Evolutionary conservation across 1,140 invertebrate species (phyloP).

Genomic region (Diachasma alloeum): DNA sequence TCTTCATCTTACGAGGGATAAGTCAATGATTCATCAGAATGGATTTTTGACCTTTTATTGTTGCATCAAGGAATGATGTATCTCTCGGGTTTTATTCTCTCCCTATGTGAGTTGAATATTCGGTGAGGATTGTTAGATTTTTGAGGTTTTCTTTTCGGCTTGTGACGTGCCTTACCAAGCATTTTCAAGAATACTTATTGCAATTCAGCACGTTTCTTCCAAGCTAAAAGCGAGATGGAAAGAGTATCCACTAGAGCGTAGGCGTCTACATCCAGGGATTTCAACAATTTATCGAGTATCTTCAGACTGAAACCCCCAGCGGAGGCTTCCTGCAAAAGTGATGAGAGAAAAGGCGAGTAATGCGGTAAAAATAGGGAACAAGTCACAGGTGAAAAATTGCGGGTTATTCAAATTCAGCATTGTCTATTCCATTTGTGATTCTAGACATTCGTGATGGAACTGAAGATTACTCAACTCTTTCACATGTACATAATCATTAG

Average conservation of each 20-base stretch:
- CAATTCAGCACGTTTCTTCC: slow-evolving; percentile 25
- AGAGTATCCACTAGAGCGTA: neutral
- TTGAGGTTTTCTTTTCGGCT: neutral
- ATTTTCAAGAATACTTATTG: slow-evolving; percentile 14
- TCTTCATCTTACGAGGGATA: too few species aligned
- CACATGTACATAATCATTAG: neutral
- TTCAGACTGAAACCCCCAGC: neutral
- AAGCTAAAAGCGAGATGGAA: slow-evolving; percentile 11
- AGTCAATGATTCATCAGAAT: too few species aligned
- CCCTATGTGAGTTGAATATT: neutral
- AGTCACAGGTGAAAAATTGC: neutral
- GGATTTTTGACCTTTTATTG: too few species aligned
- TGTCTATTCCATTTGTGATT: too few species aligned
- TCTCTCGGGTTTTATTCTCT: neutral
- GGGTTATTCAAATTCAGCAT: neutral
- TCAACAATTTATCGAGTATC: slow-evolving; percentile 27
- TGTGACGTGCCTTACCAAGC: slow-evolving; percentile 11
- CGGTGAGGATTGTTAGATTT: neutral
- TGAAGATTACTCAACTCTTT: neutral
- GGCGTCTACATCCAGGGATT: slow-evolving; percentile 14
- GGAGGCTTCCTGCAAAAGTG: neutral
- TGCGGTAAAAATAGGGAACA: neutral
- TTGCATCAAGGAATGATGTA: too few species aligned
- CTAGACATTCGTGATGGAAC: neutral
- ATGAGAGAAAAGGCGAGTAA: neutral